A percentile compares a stretch with the other conserved stretches of the same genome.
Conservation (phyloP, 2,797 vertebrate species). For the Leptatherina wallacei region DNA sequence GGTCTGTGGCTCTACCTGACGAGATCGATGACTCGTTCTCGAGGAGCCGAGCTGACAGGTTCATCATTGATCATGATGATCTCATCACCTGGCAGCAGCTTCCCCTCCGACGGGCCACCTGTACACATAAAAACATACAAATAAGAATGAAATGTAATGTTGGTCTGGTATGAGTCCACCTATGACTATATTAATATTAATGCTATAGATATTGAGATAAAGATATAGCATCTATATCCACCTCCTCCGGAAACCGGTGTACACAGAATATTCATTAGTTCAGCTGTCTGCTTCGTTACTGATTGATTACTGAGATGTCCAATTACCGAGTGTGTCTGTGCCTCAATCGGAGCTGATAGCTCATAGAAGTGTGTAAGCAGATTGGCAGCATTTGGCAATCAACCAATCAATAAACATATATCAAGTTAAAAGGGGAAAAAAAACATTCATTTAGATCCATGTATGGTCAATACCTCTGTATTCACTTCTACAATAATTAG, state of each 20-base stretch:
- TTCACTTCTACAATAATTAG: constrained; percentile 5
- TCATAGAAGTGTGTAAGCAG: constrained; percentile 19
- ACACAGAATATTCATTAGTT: constrained; percentile 59
- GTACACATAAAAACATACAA: constrained; percentile 24
- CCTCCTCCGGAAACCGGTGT: constrained; percentile 1
- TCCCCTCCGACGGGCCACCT: constrained; percentile 95
- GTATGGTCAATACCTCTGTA: background rate
- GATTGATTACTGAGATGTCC: constrained; percentile 55
- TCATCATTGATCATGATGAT: constrained; percentile 98
- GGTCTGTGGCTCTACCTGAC: constrained; percentile 85
- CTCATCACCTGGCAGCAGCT: constrained; percentile 93
- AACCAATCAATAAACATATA: background rate
- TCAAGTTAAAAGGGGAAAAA: background rate
- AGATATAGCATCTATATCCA: background rate
- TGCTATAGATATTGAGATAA: background rate
- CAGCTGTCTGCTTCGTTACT: constrained; percentile 42
- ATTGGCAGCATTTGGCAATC: constrained; percentile 25
- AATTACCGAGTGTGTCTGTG: constrained; percentile 41
- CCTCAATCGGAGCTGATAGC: constrained; percentile 27
- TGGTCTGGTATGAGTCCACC: background rate
- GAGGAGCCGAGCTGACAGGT: constrained; percentile 90
- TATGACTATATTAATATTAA: too few relatives aligned
- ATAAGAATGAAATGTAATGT: background rate
- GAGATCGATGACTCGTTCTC: constrained; percentile 96
- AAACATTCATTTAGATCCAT: constrained; percentile 12